These are phyloP conservation scores for Volucella bombylans DNA, from an alignment of 2,888 invertebrate genomes.

Conservation along the genomic window DNA sequence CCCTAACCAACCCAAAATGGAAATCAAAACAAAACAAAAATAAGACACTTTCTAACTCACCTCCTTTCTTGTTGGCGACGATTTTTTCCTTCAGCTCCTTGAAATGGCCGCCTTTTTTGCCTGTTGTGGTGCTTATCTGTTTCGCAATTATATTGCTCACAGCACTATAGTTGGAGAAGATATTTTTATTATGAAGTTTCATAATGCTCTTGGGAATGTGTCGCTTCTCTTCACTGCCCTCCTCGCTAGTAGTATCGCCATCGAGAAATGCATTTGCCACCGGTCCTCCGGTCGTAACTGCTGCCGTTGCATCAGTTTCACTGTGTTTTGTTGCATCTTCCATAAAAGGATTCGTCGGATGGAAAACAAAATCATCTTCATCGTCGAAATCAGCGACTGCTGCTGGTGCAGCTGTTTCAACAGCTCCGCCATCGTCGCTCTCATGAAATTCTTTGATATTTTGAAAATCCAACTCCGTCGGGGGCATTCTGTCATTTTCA, in stretches of 20 bases:
- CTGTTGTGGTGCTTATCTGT: constrained; percentile 79
- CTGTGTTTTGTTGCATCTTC: constrained; percentile 76
- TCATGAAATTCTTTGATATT: constrained; percentile 42
- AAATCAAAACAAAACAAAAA: background rate
- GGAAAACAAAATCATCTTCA: constrained; percentile 77
- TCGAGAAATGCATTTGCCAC: constrained; percentile 53
- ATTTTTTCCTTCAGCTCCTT: constrained; percentile 85
- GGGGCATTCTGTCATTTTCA: constrained; percentile 53
- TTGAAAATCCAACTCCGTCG: constrained; percentile 45
- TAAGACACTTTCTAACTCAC: constrained; percentile 65
- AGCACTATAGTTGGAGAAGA: constrained; percentile 78
- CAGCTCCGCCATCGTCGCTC: constrained; percentile 29
- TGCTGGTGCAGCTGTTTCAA: background rate
- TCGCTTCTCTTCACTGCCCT: constrained; percentile 42
- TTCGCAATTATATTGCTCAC: constrained; percentile 81
- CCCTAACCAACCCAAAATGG: background rate
- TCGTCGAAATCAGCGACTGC: constrained; percentile 24
- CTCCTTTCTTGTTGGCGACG: constrained; percentile 83
- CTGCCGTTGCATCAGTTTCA: constrained; percentile 17
- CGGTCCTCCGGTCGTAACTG: background rate
- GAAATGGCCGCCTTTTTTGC: constrained; percentile 83
- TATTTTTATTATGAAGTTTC: constrained; percentile 79
- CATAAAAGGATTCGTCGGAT: constrained; percentile 81
- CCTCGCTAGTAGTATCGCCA: constrained; percentile 50
- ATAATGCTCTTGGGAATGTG: constrained; percentile 75